Evolutionary conservation across 2,113 vertebrate species (phyloP).

Genomic region (Xenopus borealis): DNA sequence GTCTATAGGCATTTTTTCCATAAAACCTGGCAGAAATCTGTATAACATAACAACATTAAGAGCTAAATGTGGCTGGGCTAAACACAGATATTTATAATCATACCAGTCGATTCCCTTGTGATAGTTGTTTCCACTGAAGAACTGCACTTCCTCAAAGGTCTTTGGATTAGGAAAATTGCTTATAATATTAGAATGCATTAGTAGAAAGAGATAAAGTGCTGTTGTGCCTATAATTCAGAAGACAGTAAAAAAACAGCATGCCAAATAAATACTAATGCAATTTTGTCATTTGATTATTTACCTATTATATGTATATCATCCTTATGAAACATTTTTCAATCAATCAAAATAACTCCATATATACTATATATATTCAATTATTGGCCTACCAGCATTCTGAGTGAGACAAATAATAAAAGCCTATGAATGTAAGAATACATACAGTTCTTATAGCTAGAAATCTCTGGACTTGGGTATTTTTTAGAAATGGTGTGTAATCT

Average conservation of each 20-base stretch:
- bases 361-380: neutral
- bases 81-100: constrained; percentile 44
- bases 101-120: constrained; percentile 98
- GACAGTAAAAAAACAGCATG: constrained; percentile 38
- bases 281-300: constrained; percentile 21
- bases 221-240: constrained; percentile 79
- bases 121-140: constrained; percentile 97
- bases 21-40: no score
- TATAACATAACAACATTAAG: no score
- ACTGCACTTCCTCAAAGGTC: constrained; percentile 97
- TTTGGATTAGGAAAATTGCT: constrained; percentile 91
- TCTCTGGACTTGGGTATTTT: no score
- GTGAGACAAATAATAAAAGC: no score
- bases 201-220: constrained; percentile 95
- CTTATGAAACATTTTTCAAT: neutral
- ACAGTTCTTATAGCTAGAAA: no score
- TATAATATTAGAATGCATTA: constrained; percentile 95
- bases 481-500: no score
- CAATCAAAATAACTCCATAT: neutral
- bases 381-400: no score
- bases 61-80: no score
- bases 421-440: neutral
- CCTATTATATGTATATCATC: no score
- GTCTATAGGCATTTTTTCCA: no score
- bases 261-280: neutral